Percentiles rank a stretch among this genome's conserved stretches.
Evolutionary conservation across 2,888 invertebrate species (phyloP).

Genomic region (Fissipunctia ypsillon): DNA sequence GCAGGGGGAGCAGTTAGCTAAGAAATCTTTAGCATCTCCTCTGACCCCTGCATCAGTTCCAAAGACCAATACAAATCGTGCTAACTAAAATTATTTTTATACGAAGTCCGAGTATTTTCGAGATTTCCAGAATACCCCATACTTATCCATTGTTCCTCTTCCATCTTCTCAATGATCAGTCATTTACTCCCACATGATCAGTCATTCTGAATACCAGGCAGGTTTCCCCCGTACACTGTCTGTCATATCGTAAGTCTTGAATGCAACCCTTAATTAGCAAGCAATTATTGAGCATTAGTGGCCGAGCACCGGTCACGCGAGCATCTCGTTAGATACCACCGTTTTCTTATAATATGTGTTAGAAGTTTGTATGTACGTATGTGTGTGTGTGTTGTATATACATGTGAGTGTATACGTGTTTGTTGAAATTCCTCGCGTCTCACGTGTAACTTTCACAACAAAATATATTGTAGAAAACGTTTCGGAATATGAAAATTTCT

Average conservation of each 20-base stretch:
- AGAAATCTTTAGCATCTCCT: background rate
- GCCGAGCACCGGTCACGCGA: constrained; percentile 49
- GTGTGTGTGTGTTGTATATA: background rate
- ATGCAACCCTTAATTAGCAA: constrained; percentile 52
- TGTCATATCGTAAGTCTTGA: constrained; percentile 18
- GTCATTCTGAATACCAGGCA: constrained; percentile 13
- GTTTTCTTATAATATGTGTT: constrained; percentile 24
- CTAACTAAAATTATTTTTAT: background rate
- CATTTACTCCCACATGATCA: constrained; percentile 20
- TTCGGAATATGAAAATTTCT: constrained; percentile 4
- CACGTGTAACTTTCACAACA: constrained; percentile 53
- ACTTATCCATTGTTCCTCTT: constrained; percentile 4
- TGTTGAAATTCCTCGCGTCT: constrained; percentile 40
- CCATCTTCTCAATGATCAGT: constrained; percentile 23
- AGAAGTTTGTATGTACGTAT: background rate
- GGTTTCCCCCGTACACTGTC: constrained; percentile 10
- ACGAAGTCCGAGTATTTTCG: background rate
- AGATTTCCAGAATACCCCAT: background rate
- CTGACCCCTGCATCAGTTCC: background rate
- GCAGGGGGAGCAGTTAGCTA: too few species aligned
- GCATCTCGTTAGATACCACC: constrained; percentile 24
- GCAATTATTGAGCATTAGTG: constrained; percentile 7
- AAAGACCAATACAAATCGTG: background rate
- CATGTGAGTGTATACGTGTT: constrained; percentile 15
- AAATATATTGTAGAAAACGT: constrained; percentile 48